Base-by-base conservation (phyloP, 2,113 vertebrate genomes). In the Syngnathus typhle region DNA sequence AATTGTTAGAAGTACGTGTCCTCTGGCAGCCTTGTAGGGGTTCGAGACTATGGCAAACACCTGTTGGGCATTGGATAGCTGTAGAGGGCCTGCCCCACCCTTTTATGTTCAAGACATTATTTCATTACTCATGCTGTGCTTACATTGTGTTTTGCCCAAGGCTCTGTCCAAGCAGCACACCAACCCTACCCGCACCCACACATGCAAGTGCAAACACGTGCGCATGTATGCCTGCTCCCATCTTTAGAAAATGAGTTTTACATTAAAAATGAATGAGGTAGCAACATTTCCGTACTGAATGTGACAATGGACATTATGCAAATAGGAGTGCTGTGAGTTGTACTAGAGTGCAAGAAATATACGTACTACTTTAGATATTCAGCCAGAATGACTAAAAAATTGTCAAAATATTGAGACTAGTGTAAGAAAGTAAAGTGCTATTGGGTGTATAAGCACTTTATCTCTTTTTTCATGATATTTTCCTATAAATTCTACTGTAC, bases 41-140 rank as follows among this genome's bases (percentile, higher is more conserved):
- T 78, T 83, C 72, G 23, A 52, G 49, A 63, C 72, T 76, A 73
- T 39, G 13, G 73, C 84, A 80, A 82, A 88, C 82, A 88, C 85
- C 88, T 86, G 85, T 82, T 82, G 75, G 82, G 75, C 75, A 69
- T 74, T 44, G 38, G 64, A 82, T 46, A 83, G 73, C 15, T 13
- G 6, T 6, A 76, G 71, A 71, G 71, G 83, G 61, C 72, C 77
- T 71, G 79, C 68, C 67, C 83, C 54, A 56, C 75, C 72, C 68
- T 88, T 84, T 85, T 80, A 74, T 78, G 82, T 84, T 85, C 79
- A 72, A 85, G 74, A 84, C 84, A 84, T 88, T 88, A 88, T 89
- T 87, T 87, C 84, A 90, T 90, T 85, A 85, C 81, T 87, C 83
- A 81, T 73, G 77, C 82, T 81, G 72, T 76, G 85, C 81, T 88